phyloP scores from a whole-genome alignment of 2,113 vertebrate species.

The Reinhardtius hippoglossoides region DNA sequence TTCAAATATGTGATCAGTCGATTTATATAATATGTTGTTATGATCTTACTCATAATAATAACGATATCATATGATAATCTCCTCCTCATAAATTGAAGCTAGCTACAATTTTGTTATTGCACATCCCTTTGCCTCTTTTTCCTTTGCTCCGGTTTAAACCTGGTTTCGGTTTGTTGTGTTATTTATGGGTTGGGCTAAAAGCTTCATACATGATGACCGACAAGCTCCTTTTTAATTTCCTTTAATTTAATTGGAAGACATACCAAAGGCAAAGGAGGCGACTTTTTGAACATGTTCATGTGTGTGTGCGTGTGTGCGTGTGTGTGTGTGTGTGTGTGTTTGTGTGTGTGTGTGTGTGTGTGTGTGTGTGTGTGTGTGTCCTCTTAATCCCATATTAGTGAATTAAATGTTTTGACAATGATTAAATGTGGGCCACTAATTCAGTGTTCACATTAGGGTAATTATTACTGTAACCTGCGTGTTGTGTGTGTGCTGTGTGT shows the following conservation, averaged over 20 bases:
- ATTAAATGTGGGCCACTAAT: slow-evolving; percentile 62
- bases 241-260: slow-evolving; percentile 38
- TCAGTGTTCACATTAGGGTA: slow-evolving; percentile 61
- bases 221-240: slow-evolving; percentile 22
- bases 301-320: slow-evolving; percentile 4
- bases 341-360: background rate
- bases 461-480: slow-evolving; percentile 60
- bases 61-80: too few relatives aligned
- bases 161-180: slow-evolving; percentile 4
- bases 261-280: background rate
- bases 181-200: slow-evolving; percentile 20
- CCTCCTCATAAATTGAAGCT: background rate
- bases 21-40: background rate
- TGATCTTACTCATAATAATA: background rate
- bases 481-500: background rate
- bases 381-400: slow-evolving; percentile 44
- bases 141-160: slow-evolving; percentile 5
- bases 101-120: background rate
- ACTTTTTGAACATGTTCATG: background rate
- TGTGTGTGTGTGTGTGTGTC: background rate
- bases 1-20: background rate
- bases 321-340: background rate
- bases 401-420: slow-evolving; percentile 71
- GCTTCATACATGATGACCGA: slow-evolving; percentile 4
- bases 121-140: background rate